These are phyloP conservation scores for Melieria omissa DNA, from an alignment of 2,888 invertebrate species.

Conservation along the genomic window DNA sequence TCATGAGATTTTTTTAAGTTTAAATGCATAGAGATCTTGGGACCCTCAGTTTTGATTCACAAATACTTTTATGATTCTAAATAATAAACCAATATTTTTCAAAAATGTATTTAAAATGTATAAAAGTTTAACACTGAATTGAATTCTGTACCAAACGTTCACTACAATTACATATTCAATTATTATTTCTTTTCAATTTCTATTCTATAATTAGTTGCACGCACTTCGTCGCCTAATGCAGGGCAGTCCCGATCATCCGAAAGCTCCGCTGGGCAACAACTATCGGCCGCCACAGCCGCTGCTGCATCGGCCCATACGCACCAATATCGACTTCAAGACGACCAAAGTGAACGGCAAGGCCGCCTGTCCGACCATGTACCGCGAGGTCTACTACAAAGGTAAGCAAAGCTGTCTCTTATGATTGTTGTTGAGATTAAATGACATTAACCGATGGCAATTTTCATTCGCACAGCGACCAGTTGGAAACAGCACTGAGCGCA, in stretches of 20 bases:
- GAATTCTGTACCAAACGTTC: too few species aligned
- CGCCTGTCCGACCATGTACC: constrained; percentile 92
- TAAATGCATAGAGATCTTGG: too few species aligned
- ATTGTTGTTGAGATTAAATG: background rate
- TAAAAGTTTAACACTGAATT: too few species aligned
- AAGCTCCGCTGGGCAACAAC: constrained; percentile 93
- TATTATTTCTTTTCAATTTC: too few species aligned
- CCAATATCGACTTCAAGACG: constrained; percentile 95
- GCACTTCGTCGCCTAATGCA: constrained; percentile 87
- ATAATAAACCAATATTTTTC: too few species aligned
- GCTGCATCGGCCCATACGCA: constrained; percentile 92
- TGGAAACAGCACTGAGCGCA: constrained; percentile 81
- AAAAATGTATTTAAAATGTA: too few species aligned
- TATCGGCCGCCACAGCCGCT: constrained; percentile 93
- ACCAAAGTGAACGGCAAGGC: constrained; percentile 81
- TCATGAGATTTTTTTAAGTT: too few species aligned
- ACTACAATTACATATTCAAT: too few species aligned
- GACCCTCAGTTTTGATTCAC: too few species aligned
- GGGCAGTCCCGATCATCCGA: constrained; percentile 86
- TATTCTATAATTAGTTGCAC: constrained; percentile 73
- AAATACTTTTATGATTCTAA: too few species aligned
- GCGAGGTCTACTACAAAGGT: constrained; percentile 93
- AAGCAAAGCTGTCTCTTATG: constrained; percentile 45
- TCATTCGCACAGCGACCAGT: constrained; percentile 77
- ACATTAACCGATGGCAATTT: constrained; percentile 21